These are phyloP conservation scores for Pantala flavescens DNA, from an alignment of 1,140 invertebrate genomes.

Conservation along the genomic window DNA sequence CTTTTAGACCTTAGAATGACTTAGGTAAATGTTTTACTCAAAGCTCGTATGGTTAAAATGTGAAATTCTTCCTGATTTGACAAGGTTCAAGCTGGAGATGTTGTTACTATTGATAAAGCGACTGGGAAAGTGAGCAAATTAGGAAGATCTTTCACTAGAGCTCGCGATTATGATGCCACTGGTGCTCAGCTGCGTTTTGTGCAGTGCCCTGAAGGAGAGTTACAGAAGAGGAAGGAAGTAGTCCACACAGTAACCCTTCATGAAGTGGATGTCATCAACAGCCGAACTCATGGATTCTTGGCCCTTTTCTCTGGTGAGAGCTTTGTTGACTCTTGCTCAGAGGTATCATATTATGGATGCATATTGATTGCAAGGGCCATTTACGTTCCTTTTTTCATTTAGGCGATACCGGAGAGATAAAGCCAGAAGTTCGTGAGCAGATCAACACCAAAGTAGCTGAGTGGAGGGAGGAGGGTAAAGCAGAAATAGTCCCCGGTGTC, in stretches of 20 bases:
- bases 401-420: conserved; percentile 98
- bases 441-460: conserved; percentile 97
- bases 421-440: conserved; percentile 93
- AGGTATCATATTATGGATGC: no score
- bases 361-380: no score
- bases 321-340: neutral
- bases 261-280: conserved; percentile 98
- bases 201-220: conserved; percentile 95
- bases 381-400: conserved; percentile 13
- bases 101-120: conserved; percentile 96
- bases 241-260: conserved; percentile 98
- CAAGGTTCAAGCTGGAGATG: conserved; percentile 85
- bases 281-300: conserved; percentile 91
- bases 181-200: conserved; percentile 87
- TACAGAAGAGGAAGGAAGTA: conserved; percentile 98
- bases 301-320: conserved; percentile 84
- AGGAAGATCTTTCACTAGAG: conserved; percentile 89
- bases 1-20: no score
- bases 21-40: no score
- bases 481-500: conserved; percentile 95
- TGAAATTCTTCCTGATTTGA: no score
- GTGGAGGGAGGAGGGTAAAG: conserved; percentile 98
- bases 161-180: conserved; percentile 96
- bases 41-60: no score
- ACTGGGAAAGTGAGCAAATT: conserved; percentile 94